phyloP scores from a whole-genome alignment of 2,888 invertebrate species.

The Graphium colonna region DNA sequence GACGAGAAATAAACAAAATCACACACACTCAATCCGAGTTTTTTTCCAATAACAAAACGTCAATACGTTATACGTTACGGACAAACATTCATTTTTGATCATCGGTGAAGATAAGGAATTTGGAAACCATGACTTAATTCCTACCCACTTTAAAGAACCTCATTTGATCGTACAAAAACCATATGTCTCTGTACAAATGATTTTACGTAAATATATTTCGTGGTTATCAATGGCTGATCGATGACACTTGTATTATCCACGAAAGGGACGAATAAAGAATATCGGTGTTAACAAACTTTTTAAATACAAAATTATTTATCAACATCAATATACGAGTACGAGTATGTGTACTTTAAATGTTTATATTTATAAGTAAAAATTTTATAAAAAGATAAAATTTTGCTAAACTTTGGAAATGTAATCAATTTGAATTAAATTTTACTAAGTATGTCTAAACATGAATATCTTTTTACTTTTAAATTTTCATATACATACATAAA shows the following conservation, averaged over 20 bases:
- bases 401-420: no score
- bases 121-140: constrained; percentile 24
- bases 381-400: no score
- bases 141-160: constrained; percentile 14
- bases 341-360: no score
- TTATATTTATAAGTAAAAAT: no score
- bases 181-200: constrained; percentile 22
- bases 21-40: constrained; percentile 15
- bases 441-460: no score
- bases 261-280: constrained; percentile 13
- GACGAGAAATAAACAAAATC: constrained; percentile 14
- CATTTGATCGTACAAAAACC: constrained; percentile 8
- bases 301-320: constrained; percentile 17
- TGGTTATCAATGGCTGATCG: constrained; percentile 19
- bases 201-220: constrained; percentile 22
- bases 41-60: constrained; percentile 18
- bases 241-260: constrained; percentile 19
- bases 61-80: constrained; percentile 15
- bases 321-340: no score
- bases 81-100: constrained; percentile 19
- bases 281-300: constrained; percentile 20
- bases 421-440: no score
- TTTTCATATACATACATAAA: no score
- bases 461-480: no score
- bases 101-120: constrained; percentile 15